Evolutionary conservation across 2,888 invertebrate genomes (phyloP).

Genomic region (Dione vanillae): DNA sequence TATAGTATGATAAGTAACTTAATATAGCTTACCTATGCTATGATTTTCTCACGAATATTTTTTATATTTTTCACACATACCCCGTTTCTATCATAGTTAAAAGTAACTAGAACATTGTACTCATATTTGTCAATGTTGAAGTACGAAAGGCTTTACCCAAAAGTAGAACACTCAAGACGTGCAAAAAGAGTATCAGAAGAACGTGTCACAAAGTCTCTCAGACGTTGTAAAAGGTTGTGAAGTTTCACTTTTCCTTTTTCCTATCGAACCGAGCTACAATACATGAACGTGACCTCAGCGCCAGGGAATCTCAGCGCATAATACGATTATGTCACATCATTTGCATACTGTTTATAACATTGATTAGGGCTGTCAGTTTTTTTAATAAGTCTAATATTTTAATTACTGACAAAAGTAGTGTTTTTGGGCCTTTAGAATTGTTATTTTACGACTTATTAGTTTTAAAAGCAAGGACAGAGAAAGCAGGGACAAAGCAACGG

Average conservation of each 20-base stretch:
- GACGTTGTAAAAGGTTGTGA: conserved; percentile 32
- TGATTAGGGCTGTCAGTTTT: too few species aligned
- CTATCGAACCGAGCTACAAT: conserved; percentile 39
- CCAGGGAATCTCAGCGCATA: conserved; percentile 29
- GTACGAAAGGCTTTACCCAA: conserved; percentile 34
- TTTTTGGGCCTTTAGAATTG: too few species aligned
- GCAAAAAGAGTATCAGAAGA: conserved; percentile 34
- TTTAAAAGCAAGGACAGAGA: too few species aligned
- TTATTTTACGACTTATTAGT: too few species aligned
- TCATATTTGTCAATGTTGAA: conserved; percentile 24
- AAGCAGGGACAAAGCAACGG: too few species aligned
- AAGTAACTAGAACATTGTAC: conserved; percentile 26
- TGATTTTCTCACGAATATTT: not conserved
- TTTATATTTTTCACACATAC: not conserved
- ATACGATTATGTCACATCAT: conserved; percentile 38
- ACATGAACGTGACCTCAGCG: conserved; percentile 36
- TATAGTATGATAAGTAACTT: too few species aligned
- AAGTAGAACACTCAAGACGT: conserved; percentile 32
- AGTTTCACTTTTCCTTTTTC: conserved; percentile 40
- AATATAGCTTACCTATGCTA: too few species aligned
- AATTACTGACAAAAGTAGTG: too few species aligned
- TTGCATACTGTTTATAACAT: conserved; percentile 29
- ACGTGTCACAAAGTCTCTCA: conserved; percentile 34
- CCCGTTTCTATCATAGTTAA: not conserved
- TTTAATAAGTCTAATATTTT: too few species aligned